phyloP scores from a whole-genome alignment of 92 coral and sea anemone genomes.

The Actinernus sp. region DNA sequence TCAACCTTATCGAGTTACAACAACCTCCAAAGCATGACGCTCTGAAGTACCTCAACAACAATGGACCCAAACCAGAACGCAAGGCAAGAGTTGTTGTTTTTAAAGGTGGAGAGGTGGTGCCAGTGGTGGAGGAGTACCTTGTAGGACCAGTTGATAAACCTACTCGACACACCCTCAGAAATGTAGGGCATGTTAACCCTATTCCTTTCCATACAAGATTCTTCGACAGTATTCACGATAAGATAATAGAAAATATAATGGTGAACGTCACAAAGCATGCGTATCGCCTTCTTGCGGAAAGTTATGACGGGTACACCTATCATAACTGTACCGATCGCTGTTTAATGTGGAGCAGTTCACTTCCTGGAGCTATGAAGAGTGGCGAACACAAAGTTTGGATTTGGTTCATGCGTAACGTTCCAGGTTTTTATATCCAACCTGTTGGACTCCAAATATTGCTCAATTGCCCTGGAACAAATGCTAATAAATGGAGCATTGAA shows the following conservation, averaged over 20 bases:
- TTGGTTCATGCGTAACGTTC: constrained; percentile 42
- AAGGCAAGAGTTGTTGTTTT: constrained; percentile 62
- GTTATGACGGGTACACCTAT: constrained; percentile 66
- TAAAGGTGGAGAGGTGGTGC: constrained; percentile 49
- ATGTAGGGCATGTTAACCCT: constrained; percentile 28
- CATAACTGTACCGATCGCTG: constrained; percentile 52
- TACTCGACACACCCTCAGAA: not conserved
- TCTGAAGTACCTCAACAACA: constrained; percentile 46
- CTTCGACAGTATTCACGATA: constrained; percentile 10
- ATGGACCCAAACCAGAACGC: constrained; percentile 58
- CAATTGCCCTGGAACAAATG: constrained; percentile 54
- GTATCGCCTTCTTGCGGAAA: constrained; percentile 39
- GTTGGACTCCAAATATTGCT: constrained; percentile 58
- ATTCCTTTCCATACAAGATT: constrained; percentile 66
- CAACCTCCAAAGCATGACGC: constrained; percentile 63
- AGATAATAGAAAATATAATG: constrained; percentile 18
- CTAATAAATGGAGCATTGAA: constrained; percentile 53
- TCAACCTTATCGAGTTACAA: constrained; percentile 68
- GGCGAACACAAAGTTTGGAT: constrained; percentile 58
- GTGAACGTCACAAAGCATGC: constrained; percentile 24
- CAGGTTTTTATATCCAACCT: constrained; percentile 61
- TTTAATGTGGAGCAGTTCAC: constrained; percentile 33
- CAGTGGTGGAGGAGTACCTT: constrained; percentile 58
- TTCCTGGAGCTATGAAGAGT: constrained; percentile 33
- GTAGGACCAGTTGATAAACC: constrained; percentile 66